Conservation (phyloP, 2,888 invertebrate genomes). For the Halictus quadricinctus region DNA sequence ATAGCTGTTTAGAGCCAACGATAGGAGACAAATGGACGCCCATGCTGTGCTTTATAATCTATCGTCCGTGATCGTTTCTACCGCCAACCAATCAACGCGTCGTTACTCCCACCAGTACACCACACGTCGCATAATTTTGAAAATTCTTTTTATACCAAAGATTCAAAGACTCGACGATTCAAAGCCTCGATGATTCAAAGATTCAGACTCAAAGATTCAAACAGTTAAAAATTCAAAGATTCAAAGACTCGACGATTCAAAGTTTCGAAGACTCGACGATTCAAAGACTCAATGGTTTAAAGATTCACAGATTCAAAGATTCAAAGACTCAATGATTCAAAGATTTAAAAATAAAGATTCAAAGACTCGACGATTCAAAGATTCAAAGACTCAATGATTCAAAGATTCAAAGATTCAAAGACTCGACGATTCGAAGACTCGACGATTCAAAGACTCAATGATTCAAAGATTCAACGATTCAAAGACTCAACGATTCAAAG, state of each 20-base stretch:
- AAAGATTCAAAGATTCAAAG: background rate
- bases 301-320: background rate
- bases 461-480: no score
- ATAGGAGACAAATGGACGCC: conserved; percentile 63
- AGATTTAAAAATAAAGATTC: no score
- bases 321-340: background rate
- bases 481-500: no score
- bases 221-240: background rate
- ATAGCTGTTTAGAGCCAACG: conserved; percentile 45
- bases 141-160: background rate
- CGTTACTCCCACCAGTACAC: background rate
- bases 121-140: background rate
- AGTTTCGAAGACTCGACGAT: background rate
- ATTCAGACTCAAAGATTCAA: background rate
- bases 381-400: background rate
- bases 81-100: background rate
- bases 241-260: background rate
- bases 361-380: background rate
- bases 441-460: no score
- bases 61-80: background rate
- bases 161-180: background rate
- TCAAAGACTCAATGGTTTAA: background rate
- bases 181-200: background rate
- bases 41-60: conserved; percentile 41
- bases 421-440: no score